Conservation (phyloP, 2,797 vertebrate species). For the Anas acuta region DNA sequence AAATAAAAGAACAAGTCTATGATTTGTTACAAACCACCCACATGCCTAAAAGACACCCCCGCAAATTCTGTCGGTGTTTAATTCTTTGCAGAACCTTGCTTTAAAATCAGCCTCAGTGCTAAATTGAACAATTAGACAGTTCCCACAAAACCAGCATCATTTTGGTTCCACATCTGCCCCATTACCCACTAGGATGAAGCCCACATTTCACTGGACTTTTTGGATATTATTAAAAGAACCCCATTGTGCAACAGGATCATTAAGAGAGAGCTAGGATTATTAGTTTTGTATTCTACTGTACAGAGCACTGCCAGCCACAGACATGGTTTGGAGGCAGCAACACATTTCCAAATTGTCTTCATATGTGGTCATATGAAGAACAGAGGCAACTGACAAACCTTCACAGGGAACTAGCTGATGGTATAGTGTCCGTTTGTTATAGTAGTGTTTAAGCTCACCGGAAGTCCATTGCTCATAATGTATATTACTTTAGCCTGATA, state of each 20-base stretch:
- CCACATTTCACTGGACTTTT: not conserved
- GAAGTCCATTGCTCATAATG: not conserved
- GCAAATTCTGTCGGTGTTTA: not conserved
- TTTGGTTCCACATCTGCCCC: not conserved
- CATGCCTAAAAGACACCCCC: not conserved
- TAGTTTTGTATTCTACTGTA: not conserved
- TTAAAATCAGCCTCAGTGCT: not conserved
- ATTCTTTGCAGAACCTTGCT: not conserved
- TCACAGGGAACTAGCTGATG: not conserved
- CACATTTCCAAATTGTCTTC: not conserved
- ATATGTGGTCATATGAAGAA: not conserved
- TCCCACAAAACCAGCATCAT: not conserved
- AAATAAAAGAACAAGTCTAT: slow-evolving; percentile 16
- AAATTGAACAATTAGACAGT: not conserved
- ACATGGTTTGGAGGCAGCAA: not conserved
- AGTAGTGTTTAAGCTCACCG: not conserved
- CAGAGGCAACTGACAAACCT: not conserved
- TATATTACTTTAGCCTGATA: not conserved
- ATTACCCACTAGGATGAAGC: not conserved
- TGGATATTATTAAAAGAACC: not conserved
- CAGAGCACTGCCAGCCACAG: not conserved
- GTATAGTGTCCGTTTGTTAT: not conserved
- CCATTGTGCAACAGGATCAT: not conserved
- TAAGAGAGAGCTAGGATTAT: not conserved
- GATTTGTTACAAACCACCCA: not conserved